These are phyloP conservation scores for Micrasema longulum DNA, from an alignment of 1,140 invertebrate genomes.

Conservation along the genomic window DNA sequence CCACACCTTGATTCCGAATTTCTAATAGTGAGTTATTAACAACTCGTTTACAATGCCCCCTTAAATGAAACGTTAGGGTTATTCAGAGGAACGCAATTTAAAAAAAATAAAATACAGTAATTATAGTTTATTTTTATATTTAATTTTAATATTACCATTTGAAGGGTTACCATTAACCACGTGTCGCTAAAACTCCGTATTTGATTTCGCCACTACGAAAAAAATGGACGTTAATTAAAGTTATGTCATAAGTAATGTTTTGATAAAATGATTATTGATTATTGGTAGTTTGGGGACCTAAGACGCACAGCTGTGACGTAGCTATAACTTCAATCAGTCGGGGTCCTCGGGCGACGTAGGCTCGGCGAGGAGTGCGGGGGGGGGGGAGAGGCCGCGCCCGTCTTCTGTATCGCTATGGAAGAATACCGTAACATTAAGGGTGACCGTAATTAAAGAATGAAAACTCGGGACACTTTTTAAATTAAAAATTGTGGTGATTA, in stretches of 20 bases:
- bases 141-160: too few relatives aligned
- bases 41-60: too few relatives aligned
- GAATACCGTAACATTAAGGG: background rate
- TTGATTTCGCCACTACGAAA: background rate
- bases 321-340: background rate
- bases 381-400: conserved; percentile 1
- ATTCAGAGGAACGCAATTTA: too few relatives aligned
- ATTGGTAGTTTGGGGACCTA: background rate
- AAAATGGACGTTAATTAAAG: background rate
- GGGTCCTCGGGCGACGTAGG: background rate
- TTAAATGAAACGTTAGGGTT: too few relatives aligned
- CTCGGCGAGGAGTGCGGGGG: background rate
- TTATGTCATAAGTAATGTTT: background rate
- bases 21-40: too few relatives aligned
- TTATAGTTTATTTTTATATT: too few relatives aligned
- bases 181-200: background rate
- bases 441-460: too few relatives aligned
- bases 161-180: too few relatives aligned
- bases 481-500: too few relatives aligned
- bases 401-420: background rate
- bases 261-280: background rate
- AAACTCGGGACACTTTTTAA: too few relatives aligned
- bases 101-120: too few relatives aligned
- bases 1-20: too few relatives aligned
- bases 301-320: conserved; percentile 10